phyloP scores from a whole-genome alignment of 2,888 invertebrate genomes.

The Choristoneura rosaceana region DNA sequence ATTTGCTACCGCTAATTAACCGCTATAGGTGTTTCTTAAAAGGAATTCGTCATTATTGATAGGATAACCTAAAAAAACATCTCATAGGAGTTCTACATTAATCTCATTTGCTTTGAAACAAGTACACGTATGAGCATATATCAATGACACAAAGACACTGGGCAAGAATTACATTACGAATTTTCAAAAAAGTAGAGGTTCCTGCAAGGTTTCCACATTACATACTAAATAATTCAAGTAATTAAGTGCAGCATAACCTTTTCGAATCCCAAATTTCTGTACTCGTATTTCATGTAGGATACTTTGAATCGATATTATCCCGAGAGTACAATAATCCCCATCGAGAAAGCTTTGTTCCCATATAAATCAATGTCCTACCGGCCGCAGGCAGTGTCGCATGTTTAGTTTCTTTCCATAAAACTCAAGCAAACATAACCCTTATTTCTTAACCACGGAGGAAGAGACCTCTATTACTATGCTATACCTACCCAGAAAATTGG shows the following conservation, averaged over 20 bases:
- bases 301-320: slow-evolving; percentile 12
- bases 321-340: neutral
- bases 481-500: neutral
- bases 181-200: too few relatives aligned
- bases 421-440: slow-evolving; percentile 23
- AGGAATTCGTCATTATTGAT: too few relatives aligned
- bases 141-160: too few relatives aligned
- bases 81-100: too few relatives aligned
- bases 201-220: too few relatives aligned
- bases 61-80: too few relatives aligned
- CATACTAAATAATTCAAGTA: too few relatives aligned
- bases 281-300: neutral
- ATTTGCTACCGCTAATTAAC: too few relatives aligned
- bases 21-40: too few relatives aligned
- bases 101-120: too few relatives aligned
- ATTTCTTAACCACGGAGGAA: slow-evolving; percentile 2
- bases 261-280: neutral
- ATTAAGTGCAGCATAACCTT: neutral
- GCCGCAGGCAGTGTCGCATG: neutral
- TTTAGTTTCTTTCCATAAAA: slow-evolving; percentile 21
- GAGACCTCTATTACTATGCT: slow-evolving; percentile 1
- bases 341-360: slow-evolving; percentile 11
- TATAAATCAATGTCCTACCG: slow-evolving; percentile 39
- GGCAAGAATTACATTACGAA: too few relatives aligned
- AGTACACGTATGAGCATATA: too few relatives aligned